Base-by-base conservation (phyloP, 1,140 invertebrate species). In the Bacillus rossius region DNA sequence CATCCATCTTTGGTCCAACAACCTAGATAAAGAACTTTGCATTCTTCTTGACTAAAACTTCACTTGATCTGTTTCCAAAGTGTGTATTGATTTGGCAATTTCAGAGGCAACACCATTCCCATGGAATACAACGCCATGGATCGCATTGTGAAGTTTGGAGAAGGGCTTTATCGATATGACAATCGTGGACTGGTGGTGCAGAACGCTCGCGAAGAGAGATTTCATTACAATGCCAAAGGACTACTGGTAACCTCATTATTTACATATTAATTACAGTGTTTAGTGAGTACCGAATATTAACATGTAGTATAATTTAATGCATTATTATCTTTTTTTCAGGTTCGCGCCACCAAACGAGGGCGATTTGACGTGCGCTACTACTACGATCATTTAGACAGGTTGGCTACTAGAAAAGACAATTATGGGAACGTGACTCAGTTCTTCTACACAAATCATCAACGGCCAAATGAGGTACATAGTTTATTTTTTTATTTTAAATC, bases 361-460 rank as follows among this genome's bases (percentile, higher is more conserved):
- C 79, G 92, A 63, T 95, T 95, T 73, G 92, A 97, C 71, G 90
- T 96, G 0, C 79, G 86, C n/a, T 98, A 96, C 71, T 93, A 87
- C 68, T 98, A 98, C 68, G 94, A 98, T 71, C 89, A 95, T 69
- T 68, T 92, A 29, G 89, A 92, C 69, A 81, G 92, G 41, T 73
- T 99, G 17, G 84, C 91, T 0, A 88, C 91, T 8, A 76, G 92
- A 43, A 92, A 93, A 74, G 92, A 95, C 65, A 94, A 96, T 72
- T 92, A 89, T 65, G 92, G 92, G 45, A 95, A 96, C 67, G 87
- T 96, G 0, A 95, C 94, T 0, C 95, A 98, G 72, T 98, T 94
- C 77, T 95, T 97, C 75, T 98, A 98, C 68, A 94, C 87, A 17
- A 94, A 98, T 72, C 88, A 92, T 65, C 80, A 87, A 59, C 80